Evolutionary conservation across 1,140 invertebrate species (phyloP).

Genomic region (Drosophila jambulina): DNA sequence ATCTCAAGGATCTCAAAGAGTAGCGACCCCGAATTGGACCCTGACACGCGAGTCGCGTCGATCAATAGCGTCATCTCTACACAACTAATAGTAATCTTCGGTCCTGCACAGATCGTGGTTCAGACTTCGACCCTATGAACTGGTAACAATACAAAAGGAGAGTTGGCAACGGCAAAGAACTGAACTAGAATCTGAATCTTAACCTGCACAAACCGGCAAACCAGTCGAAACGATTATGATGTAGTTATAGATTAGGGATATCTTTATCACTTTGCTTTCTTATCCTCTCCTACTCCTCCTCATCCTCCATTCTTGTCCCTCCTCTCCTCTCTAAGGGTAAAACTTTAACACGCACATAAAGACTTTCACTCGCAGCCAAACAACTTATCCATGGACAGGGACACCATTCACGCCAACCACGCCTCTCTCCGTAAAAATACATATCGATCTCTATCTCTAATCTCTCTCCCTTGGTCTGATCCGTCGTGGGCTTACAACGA

Average conservation of each 20-base stretch:
- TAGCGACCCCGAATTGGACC: conserved; percentile 19
- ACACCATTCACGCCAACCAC: conserved; percentile 8
- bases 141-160: conserved; percentile 17
- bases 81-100: conserved; percentile 45
- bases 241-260: conserved; percentile 46
- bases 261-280: conserved; percentile 77
- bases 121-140: conserved; percentile 18
- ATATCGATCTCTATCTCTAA: conserved; percentile 55
- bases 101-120: conserved; percentile 17
- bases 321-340: conserved; percentile 31
- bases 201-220: conserved; percentile 34
- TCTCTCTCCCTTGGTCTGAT: conserved; percentile 57
- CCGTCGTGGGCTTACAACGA: conserved; percentile 88
- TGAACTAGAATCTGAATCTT: conserved; percentile 35
- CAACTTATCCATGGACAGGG: conserved; percentile 24
- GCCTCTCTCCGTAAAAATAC: conserved; percentile 48
- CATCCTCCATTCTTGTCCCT: not conserved
- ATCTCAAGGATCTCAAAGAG: conserved; percentile 24
- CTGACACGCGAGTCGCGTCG: conserved; percentile 15
- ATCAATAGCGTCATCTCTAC: conserved; percentile 20
- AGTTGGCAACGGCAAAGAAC: conserved; percentile 40
- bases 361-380: conserved; percentile 45
- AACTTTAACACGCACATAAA: conserved; percentile 72
- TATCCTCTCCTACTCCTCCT: conserved; percentile 9
- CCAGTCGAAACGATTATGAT: conserved; percentile 43